A percentile compares a stretch with the other conserved stretches of the same genome.
phyloP scores from a whole-genome alignment of 2,888 invertebrate species.

The Flabesymbios commensalis region DNA sequence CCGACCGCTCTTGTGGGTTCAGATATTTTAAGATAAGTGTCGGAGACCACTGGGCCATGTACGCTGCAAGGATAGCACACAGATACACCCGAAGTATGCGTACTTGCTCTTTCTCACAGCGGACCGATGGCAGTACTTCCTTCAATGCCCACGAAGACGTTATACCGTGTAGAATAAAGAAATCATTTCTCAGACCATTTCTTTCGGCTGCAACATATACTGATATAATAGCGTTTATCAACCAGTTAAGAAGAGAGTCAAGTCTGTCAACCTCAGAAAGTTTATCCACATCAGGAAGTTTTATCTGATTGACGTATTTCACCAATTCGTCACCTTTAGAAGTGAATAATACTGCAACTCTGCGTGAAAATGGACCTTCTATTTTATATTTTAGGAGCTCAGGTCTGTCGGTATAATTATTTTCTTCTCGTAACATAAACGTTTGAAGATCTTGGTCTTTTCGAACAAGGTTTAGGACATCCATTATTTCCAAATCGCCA shows the following conservation, averaged over 20 bases:
- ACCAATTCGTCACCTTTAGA: neutral
- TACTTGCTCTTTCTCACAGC: neutral
- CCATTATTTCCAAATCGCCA: neutral
- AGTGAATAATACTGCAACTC: neutral
- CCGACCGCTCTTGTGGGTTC: no score
- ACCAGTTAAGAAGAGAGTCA: no score
- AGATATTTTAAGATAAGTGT: neutral
- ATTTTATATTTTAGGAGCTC: no score
- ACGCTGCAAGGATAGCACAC: slow-evolving; percentile 7
- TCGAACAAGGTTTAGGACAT: neutral
- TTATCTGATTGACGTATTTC: neutral
- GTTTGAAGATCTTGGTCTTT: neutral
- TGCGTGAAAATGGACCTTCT: no score
- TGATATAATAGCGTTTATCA: no score
- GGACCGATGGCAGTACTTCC: slow-evolving; percentile 7
- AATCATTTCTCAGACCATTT: slow-evolving; percentile 17
- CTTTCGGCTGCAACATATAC: no score
- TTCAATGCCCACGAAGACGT: slow-evolving; percentile 19
- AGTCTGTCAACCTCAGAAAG: no score
- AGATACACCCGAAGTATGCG: neutral
- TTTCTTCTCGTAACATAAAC: neutral
- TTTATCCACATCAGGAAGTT: neutral
- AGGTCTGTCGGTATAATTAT: no score
- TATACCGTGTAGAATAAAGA: slow-evolving; percentile 28
- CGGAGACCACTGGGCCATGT: slow-evolving; percentile 8